Conservation (phyloP, 2,113 vertebrate species). For the Brachyistius frenatus region DNA sequence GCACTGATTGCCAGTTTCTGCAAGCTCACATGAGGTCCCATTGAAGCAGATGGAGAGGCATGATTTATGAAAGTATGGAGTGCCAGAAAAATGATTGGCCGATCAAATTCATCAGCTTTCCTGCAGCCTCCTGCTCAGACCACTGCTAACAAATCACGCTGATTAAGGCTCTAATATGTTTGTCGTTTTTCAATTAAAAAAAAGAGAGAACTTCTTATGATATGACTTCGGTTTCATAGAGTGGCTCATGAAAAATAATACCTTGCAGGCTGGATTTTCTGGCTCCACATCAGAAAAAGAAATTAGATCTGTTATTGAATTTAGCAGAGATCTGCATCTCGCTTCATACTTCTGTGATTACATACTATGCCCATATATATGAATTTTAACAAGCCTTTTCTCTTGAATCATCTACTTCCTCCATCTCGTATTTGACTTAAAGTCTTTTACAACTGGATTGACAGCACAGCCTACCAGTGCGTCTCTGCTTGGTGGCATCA, state of each 20-base stretch:
- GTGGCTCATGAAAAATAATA: conserved; percentile 4
- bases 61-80: conserved; percentile 29
- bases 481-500: background rate
- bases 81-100: conserved; percentile 35
- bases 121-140: background rate
- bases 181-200: conserved; percentile 11
- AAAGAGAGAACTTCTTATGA: background rate
- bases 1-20: conserved; percentile 24
- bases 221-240: conserved; percentile 7
- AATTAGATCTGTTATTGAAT: conserved; percentile 29
- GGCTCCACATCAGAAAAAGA: background rate
- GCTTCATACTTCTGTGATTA: conserved; percentile 3
- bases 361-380: conserved; percentile 9
- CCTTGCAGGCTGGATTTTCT: conserved; percentile 9
- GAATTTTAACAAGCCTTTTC: conserved; percentile 7
- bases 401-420: background rate
- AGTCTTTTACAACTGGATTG: background rate
- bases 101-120: conserved; percentile 33
- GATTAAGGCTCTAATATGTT: conserved; percentile 20
- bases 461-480: background rate
- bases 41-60: conserved; percentile 20
- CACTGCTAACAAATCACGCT: conserved; percentile 16
- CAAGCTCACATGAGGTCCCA: conserved; percentile 8
- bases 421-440: background rate
- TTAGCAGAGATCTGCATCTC: background rate